Conservation (phyloP, 2,113 vertebrate genomes). For the Dasyprocta punctata region DNA sequence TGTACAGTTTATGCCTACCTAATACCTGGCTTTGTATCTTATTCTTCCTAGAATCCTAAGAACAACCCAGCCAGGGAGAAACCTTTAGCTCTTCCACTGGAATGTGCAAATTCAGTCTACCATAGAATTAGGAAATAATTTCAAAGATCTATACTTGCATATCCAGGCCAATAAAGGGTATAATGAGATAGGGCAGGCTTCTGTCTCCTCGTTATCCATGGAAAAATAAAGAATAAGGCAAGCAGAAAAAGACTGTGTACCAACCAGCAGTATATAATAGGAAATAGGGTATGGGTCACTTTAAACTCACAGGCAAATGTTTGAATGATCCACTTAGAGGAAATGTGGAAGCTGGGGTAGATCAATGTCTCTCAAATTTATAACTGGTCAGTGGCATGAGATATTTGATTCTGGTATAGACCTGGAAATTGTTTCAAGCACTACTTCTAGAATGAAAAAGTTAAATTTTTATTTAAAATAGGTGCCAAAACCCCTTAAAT, state of each 20-base stretch:
- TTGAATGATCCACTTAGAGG: too few relatives aligned
- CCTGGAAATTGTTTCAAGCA: background rate
- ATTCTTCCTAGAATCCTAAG: background rate
- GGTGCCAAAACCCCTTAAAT: background rate
- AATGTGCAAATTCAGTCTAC: background rate
- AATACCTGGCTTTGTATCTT: background rate
- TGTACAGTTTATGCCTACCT: background rate
- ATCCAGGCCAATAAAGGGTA: fast-evolving
- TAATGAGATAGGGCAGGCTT: too few relatives aligned
- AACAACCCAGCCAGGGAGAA: background rate
- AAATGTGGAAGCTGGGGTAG: background rate
- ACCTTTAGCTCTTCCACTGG: background rate
- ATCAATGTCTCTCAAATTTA: background rate
- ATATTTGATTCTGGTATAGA: background rate
- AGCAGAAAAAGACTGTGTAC: background rate
- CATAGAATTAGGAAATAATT: background rate
- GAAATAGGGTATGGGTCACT: background rate
- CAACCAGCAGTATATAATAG: too few relatives aligned
- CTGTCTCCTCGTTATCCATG: too few relatives aligned
- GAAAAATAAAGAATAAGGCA: too few relatives aligned
- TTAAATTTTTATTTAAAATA: background rate
- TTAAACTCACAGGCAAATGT: background rate
- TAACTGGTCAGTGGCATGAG: too few relatives aligned
- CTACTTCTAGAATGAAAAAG: background rate
- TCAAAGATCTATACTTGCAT: background rate